Evolutionary conservation across 1,140 invertebrate genomes (phyloP).

Genomic region (Ostrea denselamellosa): DNA sequence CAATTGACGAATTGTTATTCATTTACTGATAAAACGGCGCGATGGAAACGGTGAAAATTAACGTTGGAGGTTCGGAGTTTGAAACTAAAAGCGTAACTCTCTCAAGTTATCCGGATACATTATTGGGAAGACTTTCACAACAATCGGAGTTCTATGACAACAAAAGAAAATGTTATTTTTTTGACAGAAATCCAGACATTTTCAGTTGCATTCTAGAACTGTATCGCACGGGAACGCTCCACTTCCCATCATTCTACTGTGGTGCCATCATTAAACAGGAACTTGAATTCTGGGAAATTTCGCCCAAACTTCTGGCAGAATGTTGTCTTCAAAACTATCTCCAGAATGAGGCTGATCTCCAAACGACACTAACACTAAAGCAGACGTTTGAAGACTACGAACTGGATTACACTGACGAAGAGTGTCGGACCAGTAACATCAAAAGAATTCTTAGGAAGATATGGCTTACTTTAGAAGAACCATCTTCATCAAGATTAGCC

Average conservation of each 20-base stretch:
- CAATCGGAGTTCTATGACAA: slow-evolving; percentile 42
- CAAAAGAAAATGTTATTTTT: slow-evolving; percentile 46
- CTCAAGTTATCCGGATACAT: slow-evolving; percentile 26
- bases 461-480: slow-evolving; percentile 51
- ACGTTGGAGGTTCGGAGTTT: slow-evolving; percentile 48
- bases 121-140: slow-evolving; percentile 39
- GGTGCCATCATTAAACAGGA: slow-evolving; percentile 44
- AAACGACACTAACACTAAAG: neutral
- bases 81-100: slow-evolving; percentile 32
- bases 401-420: slow-evolving; percentile 34
- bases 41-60: slow-evolving; percentile 44
- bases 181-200: slow-evolving; percentile 55
- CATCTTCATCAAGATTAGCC: slow-evolving; percentile 46
- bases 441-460: slow-evolving; percentile 35
- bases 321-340: slow-evolving; percentile 49
- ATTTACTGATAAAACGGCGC: neutral
- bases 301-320: neutral
- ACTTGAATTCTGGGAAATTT: slow-evolving; percentile 49
- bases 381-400: neutral
- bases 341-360: slow-evolving; percentile 45
- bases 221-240: slow-evolving; percentile 46
- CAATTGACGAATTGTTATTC: neutral
- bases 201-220: slow-evolving; percentile 46
- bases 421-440: neutral
- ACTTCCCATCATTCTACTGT: slow-evolving; percentile 47